Evolutionary conservation across 2,888 invertebrate species (phyloP).

Genomic region (Smittia aterrima): DNA sequence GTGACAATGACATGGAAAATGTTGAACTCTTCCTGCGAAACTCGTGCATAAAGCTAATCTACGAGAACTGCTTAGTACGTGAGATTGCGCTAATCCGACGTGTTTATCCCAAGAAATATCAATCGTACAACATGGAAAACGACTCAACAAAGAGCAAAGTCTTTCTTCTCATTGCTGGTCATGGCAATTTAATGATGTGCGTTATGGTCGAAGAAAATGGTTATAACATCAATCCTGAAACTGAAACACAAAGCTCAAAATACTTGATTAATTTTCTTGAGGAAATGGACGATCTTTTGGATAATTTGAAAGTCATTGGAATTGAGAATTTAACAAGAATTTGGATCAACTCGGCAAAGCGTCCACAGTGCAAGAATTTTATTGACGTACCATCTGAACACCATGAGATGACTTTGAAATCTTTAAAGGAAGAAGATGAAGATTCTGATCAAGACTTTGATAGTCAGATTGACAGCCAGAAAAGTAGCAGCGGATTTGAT

Average conservation of each 20-base stretch:
- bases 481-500: constrained; percentile 64
- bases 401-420: neutral
- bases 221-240: constrained; percentile 58
- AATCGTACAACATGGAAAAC: constrained; percentile 42
- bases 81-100: constrained; percentile 75
- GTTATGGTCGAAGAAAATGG: constrained; percentile 76
- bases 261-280: constrained; percentile 60
- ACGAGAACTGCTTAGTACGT: constrained; percentile 53
- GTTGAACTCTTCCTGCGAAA: constrained; percentile 10
- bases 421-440: constrained; percentile 54
- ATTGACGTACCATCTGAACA: neutral
- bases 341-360: constrained; percentile 66
- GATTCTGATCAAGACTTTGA: constrained; percentile 78
- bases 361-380: constrained; percentile 56
- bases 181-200: constrained; percentile 59
- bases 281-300: constrained; percentile 83
- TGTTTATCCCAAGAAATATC: constrained; percentile 59
- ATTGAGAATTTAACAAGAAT: constrained; percentile 68
- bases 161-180: constrained; percentile 73
- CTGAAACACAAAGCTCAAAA: constrained; percentile 24
- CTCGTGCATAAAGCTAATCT: constrained; percentile 37
- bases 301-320: constrained; percentile 73
- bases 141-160: constrained; percentile 59
- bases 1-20: constrained; percentile 22
- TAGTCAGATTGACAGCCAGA: constrained; percentile 62